Percentiles rank a stretch among this genome's conserved stretches.
Conservation (phyloP, 2,113 vertebrate genomes). For the Procapra przewalskii region DNA sequence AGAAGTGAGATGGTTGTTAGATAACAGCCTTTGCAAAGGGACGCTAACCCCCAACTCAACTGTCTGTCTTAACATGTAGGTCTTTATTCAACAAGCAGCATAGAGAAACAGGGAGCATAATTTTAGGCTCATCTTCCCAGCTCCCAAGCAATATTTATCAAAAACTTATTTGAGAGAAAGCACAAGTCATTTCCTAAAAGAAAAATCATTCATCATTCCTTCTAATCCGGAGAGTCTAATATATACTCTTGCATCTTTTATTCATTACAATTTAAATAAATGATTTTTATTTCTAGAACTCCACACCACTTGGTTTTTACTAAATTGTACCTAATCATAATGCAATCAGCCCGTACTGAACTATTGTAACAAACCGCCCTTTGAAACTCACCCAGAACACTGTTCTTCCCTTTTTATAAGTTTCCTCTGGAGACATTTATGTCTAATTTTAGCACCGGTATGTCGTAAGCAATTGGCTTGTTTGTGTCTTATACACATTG, state of each 20-base stretch:
- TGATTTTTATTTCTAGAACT: background rate
- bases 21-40: background rate
- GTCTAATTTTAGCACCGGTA: background rate
- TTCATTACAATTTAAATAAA: background rate
- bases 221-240: background rate
- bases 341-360: background rate
- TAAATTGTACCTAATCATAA: background rate
- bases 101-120: background rate
- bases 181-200: background rate
- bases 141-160: background rate
- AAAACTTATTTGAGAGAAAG: background rate
- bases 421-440: background rate
- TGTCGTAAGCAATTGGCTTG: background rate
- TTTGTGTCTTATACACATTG: background rate
- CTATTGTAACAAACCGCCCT: background rate
- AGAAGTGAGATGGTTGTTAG: background rate
- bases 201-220: background rate
- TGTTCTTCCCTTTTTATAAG: background rate
- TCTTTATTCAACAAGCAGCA: background rate
- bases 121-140: background rate
- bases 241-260: background rate
- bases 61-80: background rate
- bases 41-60: background rate
- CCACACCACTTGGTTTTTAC: background rate
- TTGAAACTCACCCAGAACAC: background rate